Conservation (phyloP, 2,797 vertebrate species). For the Sarcophilus harrisii region DNA sequence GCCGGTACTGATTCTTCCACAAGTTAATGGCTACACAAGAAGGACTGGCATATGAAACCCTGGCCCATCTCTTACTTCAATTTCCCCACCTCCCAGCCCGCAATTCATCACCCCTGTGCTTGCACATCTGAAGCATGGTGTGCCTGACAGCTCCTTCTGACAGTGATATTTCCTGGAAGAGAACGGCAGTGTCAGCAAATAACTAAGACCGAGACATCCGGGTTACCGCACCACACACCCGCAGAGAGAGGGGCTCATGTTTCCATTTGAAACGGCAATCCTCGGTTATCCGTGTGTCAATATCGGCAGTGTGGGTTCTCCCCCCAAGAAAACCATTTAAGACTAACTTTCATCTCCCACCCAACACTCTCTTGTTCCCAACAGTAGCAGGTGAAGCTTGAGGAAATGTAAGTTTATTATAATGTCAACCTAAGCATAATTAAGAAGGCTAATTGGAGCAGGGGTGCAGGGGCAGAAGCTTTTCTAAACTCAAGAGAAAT, state of each 20-base stretch:
- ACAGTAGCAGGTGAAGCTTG: constrained; percentile 34
- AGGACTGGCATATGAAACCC: not conserved
- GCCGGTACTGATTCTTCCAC: not conserved
- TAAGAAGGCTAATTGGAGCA: constrained; percentile 4
- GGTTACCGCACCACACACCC: constrained; percentile 26
- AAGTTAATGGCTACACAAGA: not conserved
- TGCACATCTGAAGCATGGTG: not conserved
- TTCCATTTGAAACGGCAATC: not conserved
- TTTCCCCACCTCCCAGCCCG: not conserved
- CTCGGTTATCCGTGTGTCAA: constrained; percentile 53
- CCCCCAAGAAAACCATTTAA: not conserved
- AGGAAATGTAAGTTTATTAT: constrained; percentile 49
- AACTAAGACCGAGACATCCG: constrained; percentile 60
- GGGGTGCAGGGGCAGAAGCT: constrained; percentile 55
- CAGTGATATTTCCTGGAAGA: not conserved
- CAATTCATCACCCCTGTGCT: not conserved
- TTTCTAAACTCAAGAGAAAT: not conserved
- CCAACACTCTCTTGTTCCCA: constrained; percentile 22
- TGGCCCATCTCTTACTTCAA: not conserved
- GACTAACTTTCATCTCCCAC: not conserved
- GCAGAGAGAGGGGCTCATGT: constrained; percentile 46
- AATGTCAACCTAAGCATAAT: constrained; percentile 33
- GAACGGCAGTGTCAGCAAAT: constrained; percentile 41
- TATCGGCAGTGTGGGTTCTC: constrained; percentile 32
- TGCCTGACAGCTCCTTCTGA: not conserved